Evolutionary conservation across 2,797 vertebrate genomes (phyloP).

Genomic region (Florisuga fusca): DNA sequence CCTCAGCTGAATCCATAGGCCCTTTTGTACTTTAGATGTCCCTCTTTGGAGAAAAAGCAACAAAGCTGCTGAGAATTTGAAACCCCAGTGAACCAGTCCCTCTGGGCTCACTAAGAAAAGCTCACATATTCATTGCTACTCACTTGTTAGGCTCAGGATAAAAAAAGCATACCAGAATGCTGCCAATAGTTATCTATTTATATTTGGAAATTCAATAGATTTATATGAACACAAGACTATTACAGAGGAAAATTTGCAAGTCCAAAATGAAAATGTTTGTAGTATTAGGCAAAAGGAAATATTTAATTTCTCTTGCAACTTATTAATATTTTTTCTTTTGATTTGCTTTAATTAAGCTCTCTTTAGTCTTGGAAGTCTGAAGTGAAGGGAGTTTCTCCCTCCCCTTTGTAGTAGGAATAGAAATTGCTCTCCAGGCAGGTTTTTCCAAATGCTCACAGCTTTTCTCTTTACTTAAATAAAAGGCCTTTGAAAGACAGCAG

Average conservation of each 20-base stretch:
- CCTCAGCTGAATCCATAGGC: background rate
- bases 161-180: background rate
- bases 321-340: background rate
- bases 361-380: background rate
- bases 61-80: background rate
- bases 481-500: background rate
- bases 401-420: background rate
- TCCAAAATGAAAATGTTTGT: background rate
- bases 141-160: background rate
- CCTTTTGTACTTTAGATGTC: background rate
- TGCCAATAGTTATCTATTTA: conserved; percentile 11
- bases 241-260: background rate
- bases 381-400: background rate
- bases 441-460: conserved; percentile 13
- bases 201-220: conserved; percentile 17
- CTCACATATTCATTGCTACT: background rate
- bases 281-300: background rate
- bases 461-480: conserved; percentile 30
- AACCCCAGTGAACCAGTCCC: background rate
- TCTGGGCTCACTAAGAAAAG: background rate
- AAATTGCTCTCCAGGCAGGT: background rate
- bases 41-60: background rate
- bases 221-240: background rate
- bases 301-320: background rate
- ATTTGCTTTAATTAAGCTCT: conserved; percentile 20